Evolutionary conservation across 2,797 vertebrate species (phyloP).

Genomic region (Pangasius krempfi): DNA sequence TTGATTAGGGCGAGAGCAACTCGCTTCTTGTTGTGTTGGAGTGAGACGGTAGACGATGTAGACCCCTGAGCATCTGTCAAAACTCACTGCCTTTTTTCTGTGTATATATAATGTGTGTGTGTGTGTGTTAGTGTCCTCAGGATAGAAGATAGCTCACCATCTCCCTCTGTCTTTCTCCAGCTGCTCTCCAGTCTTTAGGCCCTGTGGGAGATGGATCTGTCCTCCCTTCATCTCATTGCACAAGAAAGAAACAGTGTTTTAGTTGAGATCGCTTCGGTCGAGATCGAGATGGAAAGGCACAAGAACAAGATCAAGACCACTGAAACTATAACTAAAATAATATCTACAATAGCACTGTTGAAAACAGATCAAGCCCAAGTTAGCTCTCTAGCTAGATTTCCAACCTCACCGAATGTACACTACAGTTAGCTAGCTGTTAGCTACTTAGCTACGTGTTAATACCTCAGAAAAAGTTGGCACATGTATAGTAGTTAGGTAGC

Average conservation of each 20-base stretch:
- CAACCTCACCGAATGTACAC: background rate
- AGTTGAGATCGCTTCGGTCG: background rate
- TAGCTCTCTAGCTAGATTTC: background rate
- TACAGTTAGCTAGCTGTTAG: background rate
- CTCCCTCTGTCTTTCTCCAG: slow-evolving; percentile 53
- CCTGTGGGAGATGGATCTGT: slow-evolving; percentile 61
- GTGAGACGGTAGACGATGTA: background rate
- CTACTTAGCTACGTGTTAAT: background rate
- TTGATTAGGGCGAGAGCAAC: slow-evolving; percentile 37
- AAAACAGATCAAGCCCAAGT: background rate
- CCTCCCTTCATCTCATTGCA: slow-evolving; percentile 54
- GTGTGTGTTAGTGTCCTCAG: slow-evolving; percentile 24
- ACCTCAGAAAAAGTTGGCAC: background rate
- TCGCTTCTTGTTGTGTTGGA: slow-evolving; percentile 17
- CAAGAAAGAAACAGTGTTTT: slow-evolving; percentile 47
- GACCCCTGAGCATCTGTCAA: slow-evolving; percentile 44
- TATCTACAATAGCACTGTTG: background rate
- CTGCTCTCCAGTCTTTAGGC: slow-evolving; percentile 64
- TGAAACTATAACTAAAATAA: background rate
- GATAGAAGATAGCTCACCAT: slow-evolving; percentile 38
- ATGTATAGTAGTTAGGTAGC: background rate
- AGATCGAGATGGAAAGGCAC: background rate
- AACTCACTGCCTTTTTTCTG: background rate
- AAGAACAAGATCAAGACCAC: background rate
- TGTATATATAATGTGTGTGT: background rate